These are phyloP conservation scores for Lycophotia porphyrea DNA, from an alignment of 2,888 invertebrate species.

Conservation along the genomic window DNA sequence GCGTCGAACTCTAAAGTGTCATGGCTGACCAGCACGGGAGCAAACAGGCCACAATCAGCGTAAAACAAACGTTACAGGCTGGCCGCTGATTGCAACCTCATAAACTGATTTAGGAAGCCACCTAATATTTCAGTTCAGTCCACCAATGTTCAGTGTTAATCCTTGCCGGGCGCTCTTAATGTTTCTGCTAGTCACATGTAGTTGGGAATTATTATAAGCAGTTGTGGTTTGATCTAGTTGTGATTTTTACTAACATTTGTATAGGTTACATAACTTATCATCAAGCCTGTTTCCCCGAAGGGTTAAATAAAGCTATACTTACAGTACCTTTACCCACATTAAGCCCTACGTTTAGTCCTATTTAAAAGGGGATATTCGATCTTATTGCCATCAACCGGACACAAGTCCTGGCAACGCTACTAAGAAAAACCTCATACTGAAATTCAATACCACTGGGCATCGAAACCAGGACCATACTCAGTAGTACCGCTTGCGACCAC, in stretches of 20 bases:
- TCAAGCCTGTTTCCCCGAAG: not conserved
- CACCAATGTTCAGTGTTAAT: slow-evolving; percentile 36
- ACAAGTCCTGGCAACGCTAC: not conserved
- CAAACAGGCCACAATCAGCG: slow-evolving; percentile 70
- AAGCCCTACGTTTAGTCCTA: not conserved
- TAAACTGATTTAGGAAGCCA: slow-evolving; percentile 64
- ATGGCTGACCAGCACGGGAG: slow-evolving; percentile 34
- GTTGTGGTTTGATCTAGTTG: not conserved
- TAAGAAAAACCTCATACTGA: not conserved
- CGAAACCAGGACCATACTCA: not conserved
- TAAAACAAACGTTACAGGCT: slow-evolving; percentile 65
- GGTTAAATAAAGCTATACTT: not conserved
- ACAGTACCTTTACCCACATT: not conserved
- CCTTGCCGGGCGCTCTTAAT: slow-evolving; percentile 31
- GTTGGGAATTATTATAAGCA: not conserved
- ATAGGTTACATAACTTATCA: not conserved
- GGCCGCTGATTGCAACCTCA: slow-evolving; percentile 68
- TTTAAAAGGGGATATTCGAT: not conserved
- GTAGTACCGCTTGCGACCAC: not conserved
- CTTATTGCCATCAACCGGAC: not conserved
- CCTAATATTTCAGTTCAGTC: slow-evolving; percentile 61
- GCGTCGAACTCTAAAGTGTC: not conserved
- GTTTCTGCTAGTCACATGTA: slow-evolving; percentile 17
- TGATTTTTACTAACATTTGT: not conserved
- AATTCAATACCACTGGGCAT: not conserved